These are phyloP conservation scores for Erpornis zantholeuca DNA, from an alignment of 2,113 vertebrate species.

Conservation along the genomic window DNA sequence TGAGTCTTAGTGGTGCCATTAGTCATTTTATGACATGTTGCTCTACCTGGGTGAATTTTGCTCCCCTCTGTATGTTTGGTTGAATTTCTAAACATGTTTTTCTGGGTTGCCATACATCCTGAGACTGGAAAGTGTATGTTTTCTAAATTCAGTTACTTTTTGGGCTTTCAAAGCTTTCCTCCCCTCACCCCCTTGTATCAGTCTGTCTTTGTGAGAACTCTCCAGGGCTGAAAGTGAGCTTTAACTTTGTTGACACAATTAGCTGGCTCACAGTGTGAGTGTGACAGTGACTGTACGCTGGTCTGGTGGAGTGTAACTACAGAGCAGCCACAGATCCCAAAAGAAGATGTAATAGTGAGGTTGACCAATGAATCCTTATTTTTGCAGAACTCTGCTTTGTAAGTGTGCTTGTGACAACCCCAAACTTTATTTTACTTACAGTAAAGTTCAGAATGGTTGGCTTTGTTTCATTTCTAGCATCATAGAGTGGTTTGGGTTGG, in stretches of 20 bases:
- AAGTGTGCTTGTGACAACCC: not conserved
- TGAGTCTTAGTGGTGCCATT: slow-evolving; percentile 9
- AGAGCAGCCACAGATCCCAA: not conserved
- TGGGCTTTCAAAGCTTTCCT: not conserved
- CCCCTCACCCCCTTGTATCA: not conserved
- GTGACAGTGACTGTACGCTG: fast-evolving
- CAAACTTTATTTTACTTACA: not conserved
- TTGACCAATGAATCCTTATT: not conserved
- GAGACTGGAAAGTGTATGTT: not conserved
- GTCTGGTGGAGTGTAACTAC: not conserved
- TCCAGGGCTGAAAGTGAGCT: not conserved
- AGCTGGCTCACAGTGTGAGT: not conserved
- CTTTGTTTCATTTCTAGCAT: not conserved
- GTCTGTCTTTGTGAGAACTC: not conserved
- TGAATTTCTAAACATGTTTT: not conserved
- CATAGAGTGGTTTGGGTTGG: not conserved
- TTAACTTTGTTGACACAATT: not conserved
- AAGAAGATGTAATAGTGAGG: not conserved
- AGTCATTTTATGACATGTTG: not conserved
- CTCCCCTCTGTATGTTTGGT: not conserved
- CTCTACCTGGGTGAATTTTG: slow-evolving; percentile 2
- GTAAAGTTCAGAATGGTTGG: fast-evolving
- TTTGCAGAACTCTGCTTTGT: not conserved
- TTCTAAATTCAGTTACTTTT: not conserved
- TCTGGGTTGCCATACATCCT: not conserved